These are phyloP conservation scores for Melozone crissalis DNA, from an alignment of 2,113 vertebrate genomes.

Conservation along the genomic window DNA sequence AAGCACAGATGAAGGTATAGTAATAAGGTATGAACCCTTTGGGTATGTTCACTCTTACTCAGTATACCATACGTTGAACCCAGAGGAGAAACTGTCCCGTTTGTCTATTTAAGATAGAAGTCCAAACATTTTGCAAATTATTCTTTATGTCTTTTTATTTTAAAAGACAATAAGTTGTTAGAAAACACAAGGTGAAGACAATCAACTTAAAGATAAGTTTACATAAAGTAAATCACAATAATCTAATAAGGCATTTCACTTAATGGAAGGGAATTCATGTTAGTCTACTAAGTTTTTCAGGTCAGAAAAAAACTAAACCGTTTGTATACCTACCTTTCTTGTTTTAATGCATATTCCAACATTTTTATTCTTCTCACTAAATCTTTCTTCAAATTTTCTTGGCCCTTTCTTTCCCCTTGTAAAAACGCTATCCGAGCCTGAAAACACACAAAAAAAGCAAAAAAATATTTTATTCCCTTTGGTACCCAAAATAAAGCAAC, in stretches of 20 bases:
- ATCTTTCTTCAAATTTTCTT: conserved; percentile 99
- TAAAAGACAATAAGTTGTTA: not conserved
- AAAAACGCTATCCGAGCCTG: conserved; percentile 99
- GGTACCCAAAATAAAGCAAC: not conserved
- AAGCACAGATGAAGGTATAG: not conserved
- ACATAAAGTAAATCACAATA: not conserved
- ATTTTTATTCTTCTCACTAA: conserved; percentile 99
- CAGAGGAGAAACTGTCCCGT: not conserved
- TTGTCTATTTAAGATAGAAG: not conserved
- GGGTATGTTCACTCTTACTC: not conserved
- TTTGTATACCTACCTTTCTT: conserved; percentile 87
- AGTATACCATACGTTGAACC: not conserved
- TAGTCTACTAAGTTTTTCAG: not conserved
- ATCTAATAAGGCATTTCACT: not conserved
- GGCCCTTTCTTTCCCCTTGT: conserved; percentile 98
- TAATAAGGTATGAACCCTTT: not conserved
- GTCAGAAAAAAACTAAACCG: not conserved
- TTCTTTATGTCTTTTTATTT: not conserved
- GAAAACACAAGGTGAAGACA: not conserved
- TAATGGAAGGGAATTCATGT: not conserved
- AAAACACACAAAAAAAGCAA: conserved; percentile 51
- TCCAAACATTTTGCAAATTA: not conserved
- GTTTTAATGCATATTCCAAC: conserved; percentile 99
- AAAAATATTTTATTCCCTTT: not conserved
- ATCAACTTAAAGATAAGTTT: not conserved